Conservation (phyloP, 1,140 invertebrate genomes). For the Euwallacea similis region DNA sequence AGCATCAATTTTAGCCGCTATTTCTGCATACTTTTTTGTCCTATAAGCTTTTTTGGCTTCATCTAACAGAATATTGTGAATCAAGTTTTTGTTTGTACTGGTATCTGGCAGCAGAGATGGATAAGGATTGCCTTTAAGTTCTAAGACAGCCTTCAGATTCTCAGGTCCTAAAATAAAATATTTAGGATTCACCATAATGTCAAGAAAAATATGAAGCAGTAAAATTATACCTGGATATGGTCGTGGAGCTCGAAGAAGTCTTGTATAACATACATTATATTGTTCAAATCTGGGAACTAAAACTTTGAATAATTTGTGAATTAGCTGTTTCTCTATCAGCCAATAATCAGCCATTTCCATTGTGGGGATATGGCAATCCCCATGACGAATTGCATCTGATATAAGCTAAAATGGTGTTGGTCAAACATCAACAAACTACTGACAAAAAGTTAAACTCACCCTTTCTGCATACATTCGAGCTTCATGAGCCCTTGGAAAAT, state of each 20-base stretch:
- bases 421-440: conserved; percentile 2
- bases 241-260: conserved; percentile 69
- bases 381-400: conserved; percentile 83
- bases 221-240: conserved; percentile 59
- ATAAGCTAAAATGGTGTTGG: conserved; percentile 72
- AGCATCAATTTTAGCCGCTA: conserved; percentile 50
- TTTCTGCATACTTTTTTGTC: conserved; percentile 50
- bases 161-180: background rate
- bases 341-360: conserved; percentile 91
- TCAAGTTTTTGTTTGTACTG: conserved; percentile 62
- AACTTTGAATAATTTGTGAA: conserved; percentile 94
- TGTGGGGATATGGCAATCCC: conserved; percentile 78
- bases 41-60: conserved; percentile 71
- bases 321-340: conserved; percentile 83
- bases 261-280: conserved; percentile 70
- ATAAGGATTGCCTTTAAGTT: conserved; percentile 77
- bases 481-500: conserved; percentile 76
- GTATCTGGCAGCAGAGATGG: conserved; percentile 61
- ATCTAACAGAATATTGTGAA: conserved; percentile 72
- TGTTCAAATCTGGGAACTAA: conserved; percentile 80
- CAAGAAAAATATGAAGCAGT: background rate
- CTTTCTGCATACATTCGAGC: conserved; percentile 86
- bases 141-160: conserved; percentile 65
- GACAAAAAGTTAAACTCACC: conserved; percentile 56
- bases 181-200: background rate